Evolutionary conservation across 2,888 invertebrate species (phyloP).

Genomic region (Idaea straminata): DNA sequence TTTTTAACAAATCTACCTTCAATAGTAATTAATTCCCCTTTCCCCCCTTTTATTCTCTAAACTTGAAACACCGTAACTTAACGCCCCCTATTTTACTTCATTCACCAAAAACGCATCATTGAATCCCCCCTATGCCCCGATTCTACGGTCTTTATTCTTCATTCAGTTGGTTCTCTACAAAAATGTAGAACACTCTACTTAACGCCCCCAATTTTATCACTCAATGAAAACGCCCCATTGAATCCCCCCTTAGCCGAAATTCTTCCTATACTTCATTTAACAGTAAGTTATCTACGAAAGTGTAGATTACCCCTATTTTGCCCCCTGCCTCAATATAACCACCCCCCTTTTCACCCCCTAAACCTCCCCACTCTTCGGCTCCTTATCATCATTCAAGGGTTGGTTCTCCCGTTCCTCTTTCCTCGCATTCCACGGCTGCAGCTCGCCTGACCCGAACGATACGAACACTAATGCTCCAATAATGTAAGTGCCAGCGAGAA

Average conservation of each 20-base stretch:
- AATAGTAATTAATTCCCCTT: too few species aligned
- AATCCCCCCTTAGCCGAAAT: background rate
- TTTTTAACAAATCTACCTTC: too few species aligned
- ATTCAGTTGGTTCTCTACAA: too few species aligned
- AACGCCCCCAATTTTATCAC: background rate
- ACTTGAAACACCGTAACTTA: too few species aligned
- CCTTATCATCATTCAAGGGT: conserved; percentile 66
- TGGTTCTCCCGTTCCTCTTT: conserved; percentile 46
- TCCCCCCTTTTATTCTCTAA: too few species aligned
- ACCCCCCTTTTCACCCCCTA: background rate
- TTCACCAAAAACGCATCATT: background rate
- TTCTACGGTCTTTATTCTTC: too few species aligned
- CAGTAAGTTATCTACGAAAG: too few species aligned
- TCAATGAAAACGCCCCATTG: background rate
- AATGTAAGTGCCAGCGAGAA: conserved; percentile 85
- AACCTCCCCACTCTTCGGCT: conserved; percentile 29
- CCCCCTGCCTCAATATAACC: background rate
- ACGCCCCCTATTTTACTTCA: background rate
- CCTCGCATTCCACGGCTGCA: conserved; percentile 73
- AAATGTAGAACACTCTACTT: too few species aligned
- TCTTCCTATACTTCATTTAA: too few species aligned
- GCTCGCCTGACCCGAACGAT: conserved; percentile 83
- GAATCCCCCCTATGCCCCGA: background rate
- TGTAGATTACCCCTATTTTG: background rate
- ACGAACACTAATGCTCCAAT: conserved; percentile 83